Conservation (phyloP, 2,797 vertebrate genomes). For the Knipowitschia caucasica region DNA sequence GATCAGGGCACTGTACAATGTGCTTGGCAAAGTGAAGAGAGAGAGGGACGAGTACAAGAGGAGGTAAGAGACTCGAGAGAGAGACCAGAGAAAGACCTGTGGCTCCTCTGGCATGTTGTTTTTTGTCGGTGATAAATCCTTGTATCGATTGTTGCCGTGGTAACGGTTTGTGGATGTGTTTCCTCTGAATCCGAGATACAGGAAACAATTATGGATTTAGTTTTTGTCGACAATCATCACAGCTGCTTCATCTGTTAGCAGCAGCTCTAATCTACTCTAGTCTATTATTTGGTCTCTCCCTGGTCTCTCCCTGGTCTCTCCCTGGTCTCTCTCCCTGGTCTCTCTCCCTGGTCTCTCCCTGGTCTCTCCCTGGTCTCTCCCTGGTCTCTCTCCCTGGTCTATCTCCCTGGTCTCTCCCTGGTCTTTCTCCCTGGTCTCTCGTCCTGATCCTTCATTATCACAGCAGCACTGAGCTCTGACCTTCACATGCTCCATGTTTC, state of each 20-base stretch:
- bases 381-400: no score
- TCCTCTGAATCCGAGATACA: not conserved
- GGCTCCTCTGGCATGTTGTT: not conserved
- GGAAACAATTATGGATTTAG: not conserved
- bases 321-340: no score
- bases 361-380: no score
- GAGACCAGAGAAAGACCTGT: conserved; percentile 78
- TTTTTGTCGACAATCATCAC: no score
- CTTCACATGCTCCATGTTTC: not conserved
- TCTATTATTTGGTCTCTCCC: no score
- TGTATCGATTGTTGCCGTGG: not conserved
- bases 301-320: no score
- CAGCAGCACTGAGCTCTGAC: not conserved
- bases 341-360: no score
- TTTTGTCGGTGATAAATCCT: not conserved
- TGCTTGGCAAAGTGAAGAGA: conserved; percentile 95
- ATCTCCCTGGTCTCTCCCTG: no score
- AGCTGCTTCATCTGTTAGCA: no score
- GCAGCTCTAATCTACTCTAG: no score
- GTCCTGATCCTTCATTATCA: no score
- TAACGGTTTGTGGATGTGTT: not conserved
- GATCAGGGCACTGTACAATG: conserved; percentile 95
- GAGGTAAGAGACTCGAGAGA: conserved; percentile 87
- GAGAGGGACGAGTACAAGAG: conserved; percentile 95
- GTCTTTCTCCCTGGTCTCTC: no score